phyloP scores from a whole-genome alignment of 2,113 vertebrate genomes.

The western clawed frog (Xenopus tropicalis) region DNA sequence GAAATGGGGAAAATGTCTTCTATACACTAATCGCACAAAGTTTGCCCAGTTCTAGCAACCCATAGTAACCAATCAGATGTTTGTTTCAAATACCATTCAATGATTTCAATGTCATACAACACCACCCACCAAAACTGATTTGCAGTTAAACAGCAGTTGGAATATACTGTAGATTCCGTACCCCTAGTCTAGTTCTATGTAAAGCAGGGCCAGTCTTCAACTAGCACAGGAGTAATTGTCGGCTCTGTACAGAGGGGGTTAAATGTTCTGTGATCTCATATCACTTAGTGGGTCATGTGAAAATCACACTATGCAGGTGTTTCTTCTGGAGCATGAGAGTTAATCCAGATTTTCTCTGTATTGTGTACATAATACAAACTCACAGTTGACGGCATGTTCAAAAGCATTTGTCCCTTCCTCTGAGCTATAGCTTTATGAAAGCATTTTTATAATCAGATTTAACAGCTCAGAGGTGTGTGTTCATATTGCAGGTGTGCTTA shows the following conservation, averaged over 20 bases:
- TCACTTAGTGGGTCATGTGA: constrained; percentile 6
- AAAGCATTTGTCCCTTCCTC: constrained; percentile 28
- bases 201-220: no score
- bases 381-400: constrained; percentile 31
- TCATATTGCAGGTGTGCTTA: constrained; percentile 33
- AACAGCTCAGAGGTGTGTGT: constrained; percentile 34
- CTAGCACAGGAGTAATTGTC: neutral
- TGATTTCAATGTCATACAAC: no score
- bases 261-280: constrained; percentile 7
- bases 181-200: no score
- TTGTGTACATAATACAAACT: constrained; percentile 38
- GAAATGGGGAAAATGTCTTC: no score
- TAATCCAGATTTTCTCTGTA: constrained; percentile 41
- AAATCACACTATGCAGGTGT: constrained; percentile 30
- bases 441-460: constrained; percentile 36
- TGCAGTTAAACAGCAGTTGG: no score
- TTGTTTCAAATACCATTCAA: no score
- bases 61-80: no score
- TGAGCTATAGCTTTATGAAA: constrained; percentile 29
- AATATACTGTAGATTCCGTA: no score
- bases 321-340: constrained; percentile 19
- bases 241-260: neutral
- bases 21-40: no score
- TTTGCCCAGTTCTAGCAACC: no score
- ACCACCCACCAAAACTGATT: no score